Conservation (phyloP, 2,797 vertebrate species). For the Halcyon leucocephala region DNA sequence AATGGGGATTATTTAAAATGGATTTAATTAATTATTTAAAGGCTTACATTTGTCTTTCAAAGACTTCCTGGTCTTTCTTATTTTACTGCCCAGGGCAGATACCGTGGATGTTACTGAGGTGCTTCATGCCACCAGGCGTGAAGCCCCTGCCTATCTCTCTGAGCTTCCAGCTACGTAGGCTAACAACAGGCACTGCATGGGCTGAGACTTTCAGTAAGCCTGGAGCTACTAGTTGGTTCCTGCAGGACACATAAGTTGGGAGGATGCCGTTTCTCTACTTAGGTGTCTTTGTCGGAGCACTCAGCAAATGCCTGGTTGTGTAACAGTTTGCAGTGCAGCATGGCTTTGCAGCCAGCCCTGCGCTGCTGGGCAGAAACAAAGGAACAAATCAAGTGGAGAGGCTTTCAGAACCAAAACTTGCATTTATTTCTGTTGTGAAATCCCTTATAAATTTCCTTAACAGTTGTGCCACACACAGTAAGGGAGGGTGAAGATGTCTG, state of each 20-base stretch:
- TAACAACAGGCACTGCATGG: fast-evolving
- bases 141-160: not conserved
- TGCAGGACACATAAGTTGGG: not conserved
- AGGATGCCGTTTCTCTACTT: not conserved
- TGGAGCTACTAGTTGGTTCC: not conserved
- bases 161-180: not conserved
- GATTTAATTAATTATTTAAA: not conserved
- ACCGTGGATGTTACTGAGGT: not conserved
- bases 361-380: not conserved
- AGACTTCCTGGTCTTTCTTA: not conserved
- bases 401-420: not conserved
- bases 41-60: not conserved
- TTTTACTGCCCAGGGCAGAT: not conserved
- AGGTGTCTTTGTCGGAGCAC: not conserved
- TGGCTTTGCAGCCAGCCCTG: not conserved
- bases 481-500: not conserved
- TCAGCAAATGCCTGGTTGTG: not conserved
- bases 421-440: not conserved
- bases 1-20: not conserved
- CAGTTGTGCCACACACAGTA: not conserved
- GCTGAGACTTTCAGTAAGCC: not conserved
- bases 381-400: not conserved
- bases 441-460: not conserved
- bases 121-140: fast-evolving
- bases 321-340: not conserved